phyloP scores from a whole-genome alignment of 2,113 vertebrate genomes.

The cattle (Bos taurus) region ARS-UCD2.0 NC_037357.1:78329001-78329500 shows the following conservation, averaged over 20 bases:
- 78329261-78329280: constrained; percentile 1
- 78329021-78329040: no score
- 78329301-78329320: not conserved
- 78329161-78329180: no score
- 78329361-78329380: not conserved
- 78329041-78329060: no score
- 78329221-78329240: constrained; percentile 1
- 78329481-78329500: not conserved
- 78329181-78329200: no score
- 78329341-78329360: not conserved
- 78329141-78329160: no score
- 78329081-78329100: no score
- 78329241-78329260: not conserved
- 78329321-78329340: not conserved
- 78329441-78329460: not conserved
- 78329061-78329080: no score
- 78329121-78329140: no score
- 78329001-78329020: no score
- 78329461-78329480: not conserved
- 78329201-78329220: not conserved
- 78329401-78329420: not conserved
- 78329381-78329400: not conserved
- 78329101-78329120: no score
- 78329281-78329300: not conserved
- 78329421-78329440: not conserved